Base-by-base conservation (phyloP, 2,888 invertebrate species). In the Hybos culiciformis region DNA sequence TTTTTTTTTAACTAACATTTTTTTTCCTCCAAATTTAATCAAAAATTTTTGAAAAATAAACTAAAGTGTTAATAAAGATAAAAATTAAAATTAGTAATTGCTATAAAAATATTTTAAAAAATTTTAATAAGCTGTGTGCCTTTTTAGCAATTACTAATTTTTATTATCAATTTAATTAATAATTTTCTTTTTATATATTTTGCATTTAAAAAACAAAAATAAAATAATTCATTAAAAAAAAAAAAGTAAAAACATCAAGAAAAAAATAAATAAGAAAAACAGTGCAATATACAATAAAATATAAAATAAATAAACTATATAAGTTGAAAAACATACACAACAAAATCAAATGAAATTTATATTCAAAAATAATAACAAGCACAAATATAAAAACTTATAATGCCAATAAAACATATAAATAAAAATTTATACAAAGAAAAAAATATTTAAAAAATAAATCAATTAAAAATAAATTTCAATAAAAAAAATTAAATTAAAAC, bases 101-200 rank as follows among this genome's bases (percentile, higher is more conserved):
- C 58, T 60, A 59, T 56, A 70, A 69, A 70, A 34, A 41, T 34
- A 49, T 48, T 52, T 47, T 42, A 43, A 46, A 49, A 51, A 46
- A 50, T 49, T 72, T 73, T 73, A 71, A 71, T 73, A 74, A 70
- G 80, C 80, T 81, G 80, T 78, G 80, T 81, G 81, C 80, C 80
- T 81, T 77, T 32, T 77, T 78, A 78, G 80, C 78, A 77, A 78
- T 78, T 78, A 76, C 77, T 76, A 26, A 26, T 29, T 29, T 29
- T 29, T 26, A 3, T 26, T 26, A 12, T 4, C 9, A 26, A 26
- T 26, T 26, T 26, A 9, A 23, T 5, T 23, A 7, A 7, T 23
- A 23, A 7, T 23, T 29, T 29, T 29, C 5, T 12, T 26, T 26
- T 26, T 12, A 12, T n/a, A 29, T n/a, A 12, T 26, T 26, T 26